Conservation (phyloP, 2,888 invertebrate genomes). For the Acronicta aceris region DNA sequence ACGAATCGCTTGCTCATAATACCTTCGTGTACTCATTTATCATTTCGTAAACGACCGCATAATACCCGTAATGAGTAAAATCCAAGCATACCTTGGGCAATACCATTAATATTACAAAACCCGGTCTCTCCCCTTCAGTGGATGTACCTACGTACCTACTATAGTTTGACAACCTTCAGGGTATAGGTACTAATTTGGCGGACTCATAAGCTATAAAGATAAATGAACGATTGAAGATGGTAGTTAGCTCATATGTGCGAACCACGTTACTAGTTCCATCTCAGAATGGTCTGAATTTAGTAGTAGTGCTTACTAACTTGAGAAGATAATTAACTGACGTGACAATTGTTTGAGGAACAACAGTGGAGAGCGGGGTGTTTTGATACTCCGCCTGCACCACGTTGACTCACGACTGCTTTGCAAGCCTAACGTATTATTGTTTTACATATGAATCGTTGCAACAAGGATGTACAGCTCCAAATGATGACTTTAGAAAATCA, state of each 20-base stretch:
- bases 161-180: conserved; percentile 51
- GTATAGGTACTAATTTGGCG: conserved; percentile 47
- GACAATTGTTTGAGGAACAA: background rate
- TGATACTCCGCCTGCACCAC: background rate
- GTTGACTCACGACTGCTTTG: background rate
- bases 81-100: conserved; percentile 86
- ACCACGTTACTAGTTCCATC: too few species aligned
- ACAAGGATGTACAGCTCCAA: background rate
- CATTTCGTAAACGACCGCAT: conserved; percentile 85
- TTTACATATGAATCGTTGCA: background rate
- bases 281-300: too few species aligned
- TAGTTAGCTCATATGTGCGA: too few species aligned
- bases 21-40: conserved; percentile 82
- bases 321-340: background rate
- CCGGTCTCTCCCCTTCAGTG: conserved; percentile 71
- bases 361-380: background rate
- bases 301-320: background rate
- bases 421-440: background rate
- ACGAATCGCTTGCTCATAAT: conserved; percentile 73
- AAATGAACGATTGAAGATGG: background rate
- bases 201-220: conserved; percentile 11
- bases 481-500: too few species aligned
- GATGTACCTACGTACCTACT: conserved; percentile 53
- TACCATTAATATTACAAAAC: conserved; percentile 85
- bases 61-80: conserved; percentile 88